These are phyloP conservation scores for Geophilus truncorum DNA, from an alignment of 2,888 invertebrate genomes.

Conservation along the genomic window DNA sequence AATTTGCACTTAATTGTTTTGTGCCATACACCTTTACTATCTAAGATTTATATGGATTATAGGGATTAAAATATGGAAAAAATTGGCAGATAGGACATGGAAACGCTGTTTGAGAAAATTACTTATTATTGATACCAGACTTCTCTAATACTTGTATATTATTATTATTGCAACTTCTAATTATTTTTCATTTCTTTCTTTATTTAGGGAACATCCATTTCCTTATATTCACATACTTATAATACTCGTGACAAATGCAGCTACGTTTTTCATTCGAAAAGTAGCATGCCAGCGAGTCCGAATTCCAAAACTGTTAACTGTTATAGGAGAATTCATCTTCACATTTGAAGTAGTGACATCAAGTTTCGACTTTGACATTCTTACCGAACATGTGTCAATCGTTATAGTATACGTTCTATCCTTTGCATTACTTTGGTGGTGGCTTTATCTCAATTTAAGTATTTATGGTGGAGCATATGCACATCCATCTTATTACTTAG, in stretches of 20 bases:
- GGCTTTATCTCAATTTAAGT: neutral
- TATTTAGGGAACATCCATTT: neutral
- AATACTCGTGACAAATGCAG: neutral
- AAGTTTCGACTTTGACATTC: neutral
- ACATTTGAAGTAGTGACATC: neutral
- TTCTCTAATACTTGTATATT: no score
- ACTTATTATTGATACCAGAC: no score
- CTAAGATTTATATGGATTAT: no score
- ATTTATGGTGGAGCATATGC: neutral
- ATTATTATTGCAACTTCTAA: no score
- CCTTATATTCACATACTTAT: neutral
- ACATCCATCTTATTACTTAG: neutral
- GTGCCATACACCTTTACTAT: no score
- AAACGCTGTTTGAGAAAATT: no score
- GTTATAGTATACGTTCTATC: neutral
- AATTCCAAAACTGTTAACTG: neutral
- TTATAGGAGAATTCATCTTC: neutral
- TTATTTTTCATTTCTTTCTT: neutral
- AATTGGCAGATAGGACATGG: no score
- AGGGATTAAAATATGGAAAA: no score
- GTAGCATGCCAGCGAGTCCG: neutral
- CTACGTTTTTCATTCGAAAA: neutral
- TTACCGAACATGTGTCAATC: neutral
- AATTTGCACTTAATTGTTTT: no score
- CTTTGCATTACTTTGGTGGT: neutral